Evolutionary conservation across 1,140 invertebrate species (phyloP).

Genomic region (Popillia japonica): DNA sequence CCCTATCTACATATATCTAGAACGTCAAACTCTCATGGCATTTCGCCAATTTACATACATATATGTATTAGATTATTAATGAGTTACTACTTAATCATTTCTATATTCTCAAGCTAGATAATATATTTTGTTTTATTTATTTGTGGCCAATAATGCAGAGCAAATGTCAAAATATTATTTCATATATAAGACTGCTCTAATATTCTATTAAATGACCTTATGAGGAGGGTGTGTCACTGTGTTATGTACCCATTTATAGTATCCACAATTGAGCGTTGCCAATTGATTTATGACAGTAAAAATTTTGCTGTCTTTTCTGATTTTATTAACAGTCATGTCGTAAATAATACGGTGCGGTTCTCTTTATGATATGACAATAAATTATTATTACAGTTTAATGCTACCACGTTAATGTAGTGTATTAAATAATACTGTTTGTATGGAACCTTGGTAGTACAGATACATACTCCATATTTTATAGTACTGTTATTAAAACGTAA

Average conservation of each 20-base stretch:
- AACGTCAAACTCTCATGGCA: too few relatives aligned
- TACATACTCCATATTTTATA: not conserved
- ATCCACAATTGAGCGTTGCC: constrained; percentile 8
- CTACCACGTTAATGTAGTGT: not conserved
- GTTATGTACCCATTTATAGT: not conserved
- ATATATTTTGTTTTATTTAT: not conserved
- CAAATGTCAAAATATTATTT: constrained; percentile 2
- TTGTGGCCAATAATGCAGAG: not conserved
- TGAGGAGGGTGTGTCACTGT: not conserved
- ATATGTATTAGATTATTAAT: too few relatives aligned
- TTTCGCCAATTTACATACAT: too few relatives aligned
- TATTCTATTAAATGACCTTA: constrained; percentile 1
- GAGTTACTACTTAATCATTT: not conserved
- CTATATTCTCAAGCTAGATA: not conserved
- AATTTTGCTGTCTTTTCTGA: constrained; percentile 5
- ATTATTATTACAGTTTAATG: constrained; percentile 1
- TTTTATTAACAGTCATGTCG: constrained; percentile 16
- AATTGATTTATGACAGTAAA: constrained; percentile 15
- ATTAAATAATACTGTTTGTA: not conserved
- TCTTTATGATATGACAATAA: not conserved
- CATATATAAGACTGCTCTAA: not conserved
- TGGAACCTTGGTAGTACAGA: not conserved
- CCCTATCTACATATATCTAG: too few relatives aligned
- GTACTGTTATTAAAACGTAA: not conserved
- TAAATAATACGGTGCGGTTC: not conserved